These are phyloP conservation scores for Pseudoatta argentina DNA, from an alignment of 1,140 invertebrate species.

Conservation along the genomic window DNA sequence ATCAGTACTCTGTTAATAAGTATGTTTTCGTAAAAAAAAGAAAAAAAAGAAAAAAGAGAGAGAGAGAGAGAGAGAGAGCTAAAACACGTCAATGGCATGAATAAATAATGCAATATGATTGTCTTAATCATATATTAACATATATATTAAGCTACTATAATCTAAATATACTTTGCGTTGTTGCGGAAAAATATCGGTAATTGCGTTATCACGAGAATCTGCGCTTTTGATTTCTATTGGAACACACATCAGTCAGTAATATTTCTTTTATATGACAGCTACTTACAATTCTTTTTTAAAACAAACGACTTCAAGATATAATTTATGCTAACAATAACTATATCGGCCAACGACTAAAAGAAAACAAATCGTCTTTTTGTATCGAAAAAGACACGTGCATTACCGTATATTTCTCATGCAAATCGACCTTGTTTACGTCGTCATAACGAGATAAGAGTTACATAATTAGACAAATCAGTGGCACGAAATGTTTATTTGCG, in stretches of 20 bases:
- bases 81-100: neutral
- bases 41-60: neutral
- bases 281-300: neutral
- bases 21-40: neutral
- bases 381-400: neutral
- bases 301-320: neutral
- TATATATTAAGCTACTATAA: neutral
- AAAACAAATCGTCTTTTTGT: neutral
- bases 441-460: slow-evolving; percentile 32
- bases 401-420: neutral
- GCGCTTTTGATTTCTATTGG: neutral
- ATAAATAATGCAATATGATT: slow-evolving; percentile 15
- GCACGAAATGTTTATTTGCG: neutral
- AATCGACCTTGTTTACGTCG: slow-evolving; percentile 16
- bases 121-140: slow-evolving; percentile 27
- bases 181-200: neutral
- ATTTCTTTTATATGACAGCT: neutral
- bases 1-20: neutral
- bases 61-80: too few relatives aligned
- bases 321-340: neutral
- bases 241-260: neutral
- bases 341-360: neutral
- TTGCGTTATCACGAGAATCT: neutral
- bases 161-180: neutral
- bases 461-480: slow-evolving; percentile 33